Conservation (phyloP, 2,113 vertebrate genomes). For the Tachycineta bicolor region DNA sequence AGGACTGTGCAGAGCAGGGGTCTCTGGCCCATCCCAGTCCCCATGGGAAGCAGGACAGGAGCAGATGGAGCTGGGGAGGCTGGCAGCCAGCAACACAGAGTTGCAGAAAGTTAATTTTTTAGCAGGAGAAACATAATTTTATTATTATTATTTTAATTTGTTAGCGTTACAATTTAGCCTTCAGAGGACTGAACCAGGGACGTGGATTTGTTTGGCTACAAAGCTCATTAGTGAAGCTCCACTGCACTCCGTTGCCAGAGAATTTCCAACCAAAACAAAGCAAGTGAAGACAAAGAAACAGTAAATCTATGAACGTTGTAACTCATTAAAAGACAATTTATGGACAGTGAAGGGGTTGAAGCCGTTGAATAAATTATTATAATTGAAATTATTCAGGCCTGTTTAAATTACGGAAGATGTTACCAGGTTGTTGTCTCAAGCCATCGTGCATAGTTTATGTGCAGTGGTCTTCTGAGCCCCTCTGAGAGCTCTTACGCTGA, state of each 20-base stretch:
- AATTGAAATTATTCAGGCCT: slow-evolving; percentile 13
- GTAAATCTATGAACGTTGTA: neutral
- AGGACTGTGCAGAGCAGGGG: neutral
- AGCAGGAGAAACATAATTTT: neutral
- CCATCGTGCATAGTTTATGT: neutral
- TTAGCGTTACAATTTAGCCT: neutral
- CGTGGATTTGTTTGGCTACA: neutral
- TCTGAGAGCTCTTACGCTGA: neutral
- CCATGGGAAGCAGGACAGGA: neutral
- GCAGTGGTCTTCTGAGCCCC: neutral
- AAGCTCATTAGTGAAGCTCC: neutral
- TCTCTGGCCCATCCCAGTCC: neutral
- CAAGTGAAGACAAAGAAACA: neutral
- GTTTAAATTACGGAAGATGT: slow-evolving; percentile 33
- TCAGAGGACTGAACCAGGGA: neutral
- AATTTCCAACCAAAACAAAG: neutral
- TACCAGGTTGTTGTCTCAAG: neutral
- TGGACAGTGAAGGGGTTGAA: neutral
- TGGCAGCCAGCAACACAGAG: neutral
- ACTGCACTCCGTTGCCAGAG: neutral
- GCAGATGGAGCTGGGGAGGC: neutral
- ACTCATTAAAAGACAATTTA: slow-evolving; percentile 37
- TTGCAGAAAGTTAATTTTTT: neutral
- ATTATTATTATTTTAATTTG: neutral
- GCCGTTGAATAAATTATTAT: neutral